phyloP scores from a whole-genome alignment of 2,797 vertebrate genomes.

The Chloroceryle amazona region DNA sequence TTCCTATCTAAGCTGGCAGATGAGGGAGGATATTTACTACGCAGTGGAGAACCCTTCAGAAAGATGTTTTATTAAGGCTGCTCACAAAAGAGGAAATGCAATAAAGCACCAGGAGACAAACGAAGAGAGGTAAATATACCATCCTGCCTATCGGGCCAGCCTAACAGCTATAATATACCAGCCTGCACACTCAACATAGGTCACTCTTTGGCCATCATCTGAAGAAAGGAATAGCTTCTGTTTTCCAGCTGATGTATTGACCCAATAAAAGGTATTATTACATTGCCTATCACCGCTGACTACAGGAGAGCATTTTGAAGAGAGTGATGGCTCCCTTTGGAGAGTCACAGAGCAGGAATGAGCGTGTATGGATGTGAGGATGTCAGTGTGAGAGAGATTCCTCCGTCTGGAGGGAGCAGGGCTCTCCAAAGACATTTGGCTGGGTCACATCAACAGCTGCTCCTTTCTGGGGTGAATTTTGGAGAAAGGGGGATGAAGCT shows the following conservation, averaged over 20 bases:
- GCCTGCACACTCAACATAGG: not conserved
- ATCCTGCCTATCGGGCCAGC: not conserved
- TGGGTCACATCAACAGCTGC: not conserved
- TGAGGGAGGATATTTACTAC: constrained; percentile 53
- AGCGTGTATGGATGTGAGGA: not conserved
- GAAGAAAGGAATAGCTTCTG: constrained; percentile 59
- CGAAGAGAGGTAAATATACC: constrained; percentile 31
- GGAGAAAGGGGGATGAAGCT: not conserved
- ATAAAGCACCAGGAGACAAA: constrained; percentile 52
- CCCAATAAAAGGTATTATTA: constrained; percentile 76
- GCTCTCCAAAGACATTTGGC: not conserved
- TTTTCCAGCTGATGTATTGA: constrained; percentile 80
- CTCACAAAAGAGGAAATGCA: constrained; percentile 41
- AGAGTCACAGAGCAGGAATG: not conserved
- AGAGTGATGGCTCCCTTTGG: constrained; percentile 66
- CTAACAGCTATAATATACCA: constrained; percentile 21
- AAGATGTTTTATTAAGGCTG: constrained; percentile 69
- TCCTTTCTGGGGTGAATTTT: not conserved
- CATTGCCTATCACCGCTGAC: constrained; percentile 61
- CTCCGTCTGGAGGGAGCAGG: not conserved
- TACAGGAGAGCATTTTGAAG: constrained; percentile 43
- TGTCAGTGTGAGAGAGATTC: not conserved
- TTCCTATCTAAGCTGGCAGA: not conserved
- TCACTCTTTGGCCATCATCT: constrained; percentile 57
- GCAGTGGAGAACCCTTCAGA: constrained; percentile 37